Base-by-base conservation (phyloP, 35 echinoderm and acorn worm species). In the Lytechinus variegatus region DNA sequence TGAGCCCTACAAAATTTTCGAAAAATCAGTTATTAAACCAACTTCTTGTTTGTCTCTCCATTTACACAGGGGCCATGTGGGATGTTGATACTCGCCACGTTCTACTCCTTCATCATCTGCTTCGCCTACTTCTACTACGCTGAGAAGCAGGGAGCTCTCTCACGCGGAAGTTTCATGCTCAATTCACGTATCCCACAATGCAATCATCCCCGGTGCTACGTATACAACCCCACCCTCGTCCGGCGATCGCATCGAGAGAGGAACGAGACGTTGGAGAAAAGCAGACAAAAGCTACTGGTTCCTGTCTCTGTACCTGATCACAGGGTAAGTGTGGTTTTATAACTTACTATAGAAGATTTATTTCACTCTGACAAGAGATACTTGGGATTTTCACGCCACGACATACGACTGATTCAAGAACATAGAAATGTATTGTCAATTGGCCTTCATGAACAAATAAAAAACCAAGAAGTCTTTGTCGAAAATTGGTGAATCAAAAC, bases 51-150 rank as follows among this genome's bases (percentile, higher is more conserved):
- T 9, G 61, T 9, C 12, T 9, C 21, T 94, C 29, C 54, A 4
- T 6, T 61, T 8, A 29, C 58, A 19, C 87, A 96, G 96, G 96
- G 96, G 52, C 96, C 96, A 10, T 96, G 96, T 92, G 94, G 96
- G 21, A 96, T 96, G 96, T 58, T 96, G 19, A 52, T 96, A 33
- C 87, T 96, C 44, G 96, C 96, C 87, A 95, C 96, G 1, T 96
- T 96, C 88, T 96, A 96, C 54, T 96, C 96, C 2, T 96, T 96
- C 94, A 21, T 95, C 86, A 95, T 95, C 54, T 96, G 96, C 72
- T 96, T 96, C 89, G 86, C 87, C 94, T 95, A 90, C 94, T 95
- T 95, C 94, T 96, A 96, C 94, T 96, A 96, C 87, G 96, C 94
- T 0, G 96, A 96, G 89, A 94, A 28, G 87, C 87, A 44, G 96